Evolutionary conservation across 2,113 vertebrate genomes (phyloP).

Genomic region (Hemichromis elongatus): DNA sequence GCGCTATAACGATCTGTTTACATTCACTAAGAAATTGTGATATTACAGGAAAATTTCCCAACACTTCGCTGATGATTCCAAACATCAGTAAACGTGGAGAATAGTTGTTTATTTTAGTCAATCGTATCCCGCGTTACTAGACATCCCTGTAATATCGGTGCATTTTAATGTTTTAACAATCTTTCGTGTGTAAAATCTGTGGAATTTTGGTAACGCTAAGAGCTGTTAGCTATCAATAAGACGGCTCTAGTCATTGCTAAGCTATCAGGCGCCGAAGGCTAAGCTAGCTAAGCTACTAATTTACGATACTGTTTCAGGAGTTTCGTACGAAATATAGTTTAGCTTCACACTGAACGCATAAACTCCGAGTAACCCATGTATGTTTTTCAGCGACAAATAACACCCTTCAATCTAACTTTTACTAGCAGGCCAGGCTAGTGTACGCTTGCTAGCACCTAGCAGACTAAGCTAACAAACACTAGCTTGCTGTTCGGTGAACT

Average conservation of each 20-base stretch:
- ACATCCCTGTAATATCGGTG: neutral
- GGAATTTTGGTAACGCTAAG: neutral
- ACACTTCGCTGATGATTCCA: neutral
- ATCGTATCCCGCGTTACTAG: neutral
- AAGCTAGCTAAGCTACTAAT: neutral
- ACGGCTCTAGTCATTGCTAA: neutral
- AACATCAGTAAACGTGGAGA: neutral
- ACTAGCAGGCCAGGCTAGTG: neutral
- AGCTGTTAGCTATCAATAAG: neutral
- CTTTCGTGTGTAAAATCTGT: neutral
- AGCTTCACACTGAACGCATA: fast-evolving
- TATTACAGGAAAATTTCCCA: neutral
- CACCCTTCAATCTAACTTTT: neutral
- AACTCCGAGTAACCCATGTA: fast-evolving
- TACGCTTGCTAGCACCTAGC: neutral
- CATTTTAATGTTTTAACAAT: neutral
- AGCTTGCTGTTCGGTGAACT: neutral
- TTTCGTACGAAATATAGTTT: fast-evolving
- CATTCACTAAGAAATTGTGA: neutral
- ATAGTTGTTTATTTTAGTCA: neutral
- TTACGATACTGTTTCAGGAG: neutral
- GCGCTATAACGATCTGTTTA: neutral
- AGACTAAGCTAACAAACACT: neutral
- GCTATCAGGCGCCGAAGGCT: neutral
- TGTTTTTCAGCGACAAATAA: neutral